These are phyloP conservation scores for Osmoderma eremita DNA, from an alignment of 2,888 invertebrate genomes.

Conservation along the genomic window DNA sequence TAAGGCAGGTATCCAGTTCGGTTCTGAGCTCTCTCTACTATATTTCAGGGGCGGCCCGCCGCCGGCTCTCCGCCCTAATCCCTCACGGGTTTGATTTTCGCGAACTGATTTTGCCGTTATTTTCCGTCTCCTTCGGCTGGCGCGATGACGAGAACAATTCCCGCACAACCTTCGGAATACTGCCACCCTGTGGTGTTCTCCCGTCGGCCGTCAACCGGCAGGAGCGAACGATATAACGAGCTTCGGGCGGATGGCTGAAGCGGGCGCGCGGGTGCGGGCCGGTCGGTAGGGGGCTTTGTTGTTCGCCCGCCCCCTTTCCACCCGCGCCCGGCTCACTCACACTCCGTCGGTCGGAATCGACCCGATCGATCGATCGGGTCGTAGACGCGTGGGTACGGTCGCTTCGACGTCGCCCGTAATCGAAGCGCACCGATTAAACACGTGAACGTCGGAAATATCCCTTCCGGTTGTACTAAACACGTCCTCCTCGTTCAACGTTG, in stretches of 20 bases:
- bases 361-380: constrained; percentile 18
- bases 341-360: constrained; percentile 10
- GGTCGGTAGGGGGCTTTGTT: constrained; percentile 18
- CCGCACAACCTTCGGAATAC: constrained; percentile 33
- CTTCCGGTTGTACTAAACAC: constrained; percentile 37
- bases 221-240: constrained; percentile 34
- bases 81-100: constrained; percentile 35
- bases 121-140: constrained; percentile 29
- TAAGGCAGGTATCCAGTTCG: constrained; percentile 32
- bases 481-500: constrained; percentile 32
- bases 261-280: constrained; percentile 11
- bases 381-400: constrained; percentile 10
- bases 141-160: constrained; percentile 37
- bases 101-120: constrained; percentile 37
- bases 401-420: constrained; percentile 14
- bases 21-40: constrained; percentile 20
- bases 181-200: constrained; percentile 23
- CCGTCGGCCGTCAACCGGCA: constrained; percentile 35
- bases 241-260: constrained; percentile 1
- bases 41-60: constrained; percentile 23
- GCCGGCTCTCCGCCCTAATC: constrained; percentile 18
- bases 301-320: constrained; percentile 23
- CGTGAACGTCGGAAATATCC: constrained; percentile 37
- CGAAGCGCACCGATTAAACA: constrained; percentile 37
- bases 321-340: constrained; percentile 2